Conservation (phyloP, 2,888 invertebrate species). For the Himalopsyche tibetana region DNA sequence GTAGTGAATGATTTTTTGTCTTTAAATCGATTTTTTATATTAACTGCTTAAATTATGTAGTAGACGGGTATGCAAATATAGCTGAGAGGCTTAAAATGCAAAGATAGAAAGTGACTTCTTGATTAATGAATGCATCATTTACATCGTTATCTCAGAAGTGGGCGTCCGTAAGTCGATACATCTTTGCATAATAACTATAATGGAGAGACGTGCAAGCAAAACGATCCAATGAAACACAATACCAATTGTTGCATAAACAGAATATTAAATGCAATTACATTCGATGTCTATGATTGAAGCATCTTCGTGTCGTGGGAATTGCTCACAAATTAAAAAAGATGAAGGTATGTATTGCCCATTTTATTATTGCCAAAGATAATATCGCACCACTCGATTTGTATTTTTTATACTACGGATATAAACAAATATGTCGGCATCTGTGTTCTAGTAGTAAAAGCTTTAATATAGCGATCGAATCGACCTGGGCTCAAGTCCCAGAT, state of each 20-base stretch:
- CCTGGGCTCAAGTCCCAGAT: no score
- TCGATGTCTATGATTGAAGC: background rate
- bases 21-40: constrained; percentile 40
- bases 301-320: no score
- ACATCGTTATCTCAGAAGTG: background rate
- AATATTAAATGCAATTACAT: background rate
- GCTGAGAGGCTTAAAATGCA: background rate
- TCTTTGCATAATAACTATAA: constrained; percentile 33
- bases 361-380: no score
- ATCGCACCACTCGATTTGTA: no score
- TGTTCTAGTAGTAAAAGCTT: no score
- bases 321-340: no score
- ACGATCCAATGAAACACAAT: background rate
- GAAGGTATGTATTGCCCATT: no score
- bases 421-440: no score
- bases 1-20: background rate
- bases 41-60: constrained; percentile 45
- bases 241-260: background rate
- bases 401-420: no score
- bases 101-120: background rate
- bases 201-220: background rate
- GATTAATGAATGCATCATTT: constrained; percentile 12
- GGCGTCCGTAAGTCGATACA: background rate
- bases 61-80: constrained; percentile 32
- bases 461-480: no score